Percentiles rank a stretch among this genome's conserved stretches.
phyloP scores from a whole-genome alignment of 1,140 invertebrate genomes.

The Callitettix versicolor region DNA sequence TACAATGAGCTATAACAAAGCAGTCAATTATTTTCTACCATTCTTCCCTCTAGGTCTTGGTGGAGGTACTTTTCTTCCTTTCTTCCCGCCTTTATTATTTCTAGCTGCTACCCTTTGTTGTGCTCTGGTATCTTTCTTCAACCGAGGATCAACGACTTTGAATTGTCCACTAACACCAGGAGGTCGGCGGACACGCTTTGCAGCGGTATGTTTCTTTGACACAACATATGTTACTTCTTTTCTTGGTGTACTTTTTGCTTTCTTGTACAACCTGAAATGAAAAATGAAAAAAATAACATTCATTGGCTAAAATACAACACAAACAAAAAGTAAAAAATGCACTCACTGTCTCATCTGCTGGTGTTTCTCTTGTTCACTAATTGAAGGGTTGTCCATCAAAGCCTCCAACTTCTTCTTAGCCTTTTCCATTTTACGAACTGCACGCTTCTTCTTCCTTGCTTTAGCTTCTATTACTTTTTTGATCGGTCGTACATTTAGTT shows the following conservation, averaged over 20 bases:
- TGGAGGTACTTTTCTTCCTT: conserved; percentile 4
- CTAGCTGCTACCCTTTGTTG: not conserved
- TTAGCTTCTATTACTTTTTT: conserved; percentile 99
- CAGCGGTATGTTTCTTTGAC: conserved; percentile 75
- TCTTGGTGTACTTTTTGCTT: conserved; percentile 71
- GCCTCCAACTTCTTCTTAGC: conserved; percentile 92
- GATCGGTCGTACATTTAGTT: conserved; percentile 87
- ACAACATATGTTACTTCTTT: conserved; percentile 90
- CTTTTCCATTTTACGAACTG: conserved; percentile 75
- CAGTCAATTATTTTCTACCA: not conserved
- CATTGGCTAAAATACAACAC: no score
- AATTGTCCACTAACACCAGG: conserved; percentile 83
- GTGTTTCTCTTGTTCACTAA: conserved; percentile 83
- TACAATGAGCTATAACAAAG: no score
- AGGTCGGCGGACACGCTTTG: conserved; percentile 66
- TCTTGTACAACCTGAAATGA: conserved; percentile 76
- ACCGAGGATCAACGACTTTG: conserved; percentile 86
- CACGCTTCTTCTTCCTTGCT: conserved; percentile 88
- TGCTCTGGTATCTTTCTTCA: conserved; percentile 77
- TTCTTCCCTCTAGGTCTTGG: not conserved
- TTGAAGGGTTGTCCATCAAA: conserved; percentile 80
- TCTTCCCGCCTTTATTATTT: not conserved
- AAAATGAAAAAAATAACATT: conserved; percentile 4
- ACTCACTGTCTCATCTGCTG: conserved; percentile 81
- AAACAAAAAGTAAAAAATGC: not conserved